Conservation (phyloP, 2,888 invertebrate genomes). For the Diogma glabrata region DNA sequence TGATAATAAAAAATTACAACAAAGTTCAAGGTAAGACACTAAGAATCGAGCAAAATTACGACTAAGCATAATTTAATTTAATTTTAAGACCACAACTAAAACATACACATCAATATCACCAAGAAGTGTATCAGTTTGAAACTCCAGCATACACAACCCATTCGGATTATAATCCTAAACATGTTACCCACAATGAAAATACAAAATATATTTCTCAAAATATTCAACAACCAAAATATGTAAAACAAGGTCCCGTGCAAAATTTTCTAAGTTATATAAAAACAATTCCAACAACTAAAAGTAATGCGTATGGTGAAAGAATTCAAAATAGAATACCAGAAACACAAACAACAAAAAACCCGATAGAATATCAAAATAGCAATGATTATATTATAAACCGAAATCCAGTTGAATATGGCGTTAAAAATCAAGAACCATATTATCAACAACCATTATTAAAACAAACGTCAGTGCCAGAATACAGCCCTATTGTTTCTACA, state of each 20-base stretch:
- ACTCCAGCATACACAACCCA: conserved; percentile 5
- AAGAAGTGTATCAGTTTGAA: too few relatives aligned
- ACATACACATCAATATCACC: not conserved
- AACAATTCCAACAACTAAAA: not conserved
- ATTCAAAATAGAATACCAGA: not conserved
- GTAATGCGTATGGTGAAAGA: not conserved
- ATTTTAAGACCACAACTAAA: not conserved
- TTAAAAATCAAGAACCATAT: not conserved
- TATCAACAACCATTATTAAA: not conserved
- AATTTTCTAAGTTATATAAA: not conserved
- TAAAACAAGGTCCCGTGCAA: not conserved
- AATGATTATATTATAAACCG: not conserved
- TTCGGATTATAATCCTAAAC: too few relatives aligned
- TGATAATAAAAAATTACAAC: not conserved
- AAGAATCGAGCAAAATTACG: not conserved
- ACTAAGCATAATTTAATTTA: not conserved
- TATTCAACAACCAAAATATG: not conserved
- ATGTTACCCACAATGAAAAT: not conserved
- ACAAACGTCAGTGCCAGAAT: not conserved
- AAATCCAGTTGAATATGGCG: not conserved
- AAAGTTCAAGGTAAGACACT: not conserved
- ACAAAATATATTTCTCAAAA: conserved; percentile 5
- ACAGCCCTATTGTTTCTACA: not conserved
- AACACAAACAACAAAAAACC: not conserved
- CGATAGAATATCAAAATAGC: not conserved